A percentile compares a stretch with the other conserved stretches of the same genome.
Conservation (phyloP, 2,888 invertebrate species). For the Stenurella melanura region DNA sequence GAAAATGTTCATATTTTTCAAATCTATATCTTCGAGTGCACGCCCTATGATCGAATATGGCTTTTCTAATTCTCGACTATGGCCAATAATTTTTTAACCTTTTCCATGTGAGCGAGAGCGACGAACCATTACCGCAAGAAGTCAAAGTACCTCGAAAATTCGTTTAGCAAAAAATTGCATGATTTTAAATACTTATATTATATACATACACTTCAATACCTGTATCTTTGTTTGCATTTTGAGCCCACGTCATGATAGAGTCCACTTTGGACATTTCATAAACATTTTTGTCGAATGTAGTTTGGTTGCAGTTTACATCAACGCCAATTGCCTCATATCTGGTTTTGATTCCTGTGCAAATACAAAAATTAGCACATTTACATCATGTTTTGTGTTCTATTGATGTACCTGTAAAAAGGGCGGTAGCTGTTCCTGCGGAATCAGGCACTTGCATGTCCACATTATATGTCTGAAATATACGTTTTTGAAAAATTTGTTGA, state of each 20-base stretch:
- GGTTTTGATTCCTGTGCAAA: conserved; percentile 19
- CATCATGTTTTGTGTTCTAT: neutral
- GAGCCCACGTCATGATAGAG: conserved; percentile 36
- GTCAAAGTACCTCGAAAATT: too few relatives aligned
- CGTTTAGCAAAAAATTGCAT: too few relatives aligned
- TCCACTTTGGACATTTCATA: conserved; percentile 30
- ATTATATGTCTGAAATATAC: conserved; percentile 27
- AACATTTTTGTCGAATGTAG: conserved; percentile 20
- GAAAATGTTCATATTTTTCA: too few relatives aligned
- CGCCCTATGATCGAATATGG: too few relatives aligned
- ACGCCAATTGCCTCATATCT: conserved; percentile 15
- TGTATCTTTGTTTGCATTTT: conserved; percentile 36
- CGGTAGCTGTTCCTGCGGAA: conserved; percentile 35
- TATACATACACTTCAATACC: conserved; percentile 10
- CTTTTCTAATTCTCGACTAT: too few relatives aligned
- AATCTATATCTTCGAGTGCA: too few relatives aligned
- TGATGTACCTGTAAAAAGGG: conserved; percentile 26
- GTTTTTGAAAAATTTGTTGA: neutral
- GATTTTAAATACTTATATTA: neutral
- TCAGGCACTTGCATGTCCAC: conserved; percentile 37
- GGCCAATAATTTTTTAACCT: too few relatives aligned
- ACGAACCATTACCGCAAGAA: too few relatives aligned
- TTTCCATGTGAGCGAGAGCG: too few relatives aligned
- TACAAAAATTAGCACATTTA: neutral
- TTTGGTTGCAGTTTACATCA: conserved; percentile 31